Evolutionary conservation across 2,888 invertebrate genomes (phyloP), one percentile per base, ranked within the genome.

Genomic region (Drosophila yooni): DNA sequence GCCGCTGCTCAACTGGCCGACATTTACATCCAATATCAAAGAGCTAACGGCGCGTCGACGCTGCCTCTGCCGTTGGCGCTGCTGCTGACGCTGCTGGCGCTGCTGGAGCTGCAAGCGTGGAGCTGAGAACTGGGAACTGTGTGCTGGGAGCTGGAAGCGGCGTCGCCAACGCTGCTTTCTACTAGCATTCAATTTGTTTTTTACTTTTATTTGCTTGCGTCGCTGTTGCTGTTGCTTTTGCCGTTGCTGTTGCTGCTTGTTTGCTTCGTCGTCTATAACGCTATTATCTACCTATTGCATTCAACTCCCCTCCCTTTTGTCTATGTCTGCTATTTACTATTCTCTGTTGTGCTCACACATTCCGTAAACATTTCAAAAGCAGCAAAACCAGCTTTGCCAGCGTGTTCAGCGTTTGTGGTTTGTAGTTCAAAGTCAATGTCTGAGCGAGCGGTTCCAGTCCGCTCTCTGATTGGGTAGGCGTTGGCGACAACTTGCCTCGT

Each of bases 351-450:
- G 91, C 86, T 88, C 88, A 79, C 79, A 86, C 84, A 86, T 88
- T 84, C 79, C 84, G 89, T 89, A 89, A 90, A 89, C 91, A 89
- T 78, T 70, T 81, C 72, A 77, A 64, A 64, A 82, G 75, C 65
- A 85, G 36, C 13, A 43, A 64, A 63, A 73, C 68, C 43, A 38
- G 74, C 61, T 27, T 68, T 63, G 72, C 61, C 48, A 10, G 50
- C 34, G 38, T 38, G 68, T n/a, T 43, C 43, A 27, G 11, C 56
- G 53, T 31, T 60, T 63, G 57, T 61, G 75, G 66, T 61, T 70
- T 74, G 68, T 83, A 84, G 90, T 89, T 89, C 89, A 89, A 89
- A 91, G 89, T 89, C 89, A 89, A 89, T 89, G 89, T 58, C 76
- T 80, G 65, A 70, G 69, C 68, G 70, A 66, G 69, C 62, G 60